Evolutionary conservation across 2,888 invertebrate species (phyloP).

Genomic region (Psylliodes chrysocephalus): DNA sequence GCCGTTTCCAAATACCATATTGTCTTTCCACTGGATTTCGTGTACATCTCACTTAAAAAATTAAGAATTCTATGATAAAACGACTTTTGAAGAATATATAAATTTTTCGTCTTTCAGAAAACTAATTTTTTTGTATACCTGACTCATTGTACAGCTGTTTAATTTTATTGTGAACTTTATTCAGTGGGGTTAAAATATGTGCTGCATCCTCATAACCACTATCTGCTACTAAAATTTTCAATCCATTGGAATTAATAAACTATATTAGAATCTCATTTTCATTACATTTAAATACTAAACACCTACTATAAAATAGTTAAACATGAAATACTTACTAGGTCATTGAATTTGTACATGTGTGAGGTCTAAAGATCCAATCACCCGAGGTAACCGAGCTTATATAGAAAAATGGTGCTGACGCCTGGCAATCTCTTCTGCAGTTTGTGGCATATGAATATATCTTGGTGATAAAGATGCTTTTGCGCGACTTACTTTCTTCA

Average conservation of each 20-base stretch:
- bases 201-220: slow-evolving; percentile 7
- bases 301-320: too few relatives aligned
- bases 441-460: slow-evolving; percentile 10
- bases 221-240: neutral
- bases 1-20: slow-evolving; percentile 8
- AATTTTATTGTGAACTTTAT: neutral
- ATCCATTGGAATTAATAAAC: too few relatives aligned
- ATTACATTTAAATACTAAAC: too few relatives aligned
- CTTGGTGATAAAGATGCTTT: slow-evolving; percentile 7
- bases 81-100: neutral
- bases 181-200: slow-evolving; percentile 16
- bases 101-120: too few relatives aligned
- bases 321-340: slow-evolving; percentile 12
- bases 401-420: slow-evolving; percentile 3
- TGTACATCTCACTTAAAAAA: slow-evolving; percentile 7
- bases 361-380: slow-evolving; percentile 24
- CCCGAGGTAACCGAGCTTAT: slow-evolving; percentile 12
- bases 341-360: slow-evolving; percentile 12
- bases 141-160: slow-evolving; percentile 3
- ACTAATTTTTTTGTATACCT: neutral
- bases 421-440: slow-evolving; percentile 1
- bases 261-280: too few relatives aligned
- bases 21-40: slow-evolving; percentile 9
- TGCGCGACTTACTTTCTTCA: slow-evolving; percentile 5
- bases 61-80: too few relatives aligned